Conservation (phyloP, 2,113 vertebrate genomes). For the Laticauda colubrina region DNA sequence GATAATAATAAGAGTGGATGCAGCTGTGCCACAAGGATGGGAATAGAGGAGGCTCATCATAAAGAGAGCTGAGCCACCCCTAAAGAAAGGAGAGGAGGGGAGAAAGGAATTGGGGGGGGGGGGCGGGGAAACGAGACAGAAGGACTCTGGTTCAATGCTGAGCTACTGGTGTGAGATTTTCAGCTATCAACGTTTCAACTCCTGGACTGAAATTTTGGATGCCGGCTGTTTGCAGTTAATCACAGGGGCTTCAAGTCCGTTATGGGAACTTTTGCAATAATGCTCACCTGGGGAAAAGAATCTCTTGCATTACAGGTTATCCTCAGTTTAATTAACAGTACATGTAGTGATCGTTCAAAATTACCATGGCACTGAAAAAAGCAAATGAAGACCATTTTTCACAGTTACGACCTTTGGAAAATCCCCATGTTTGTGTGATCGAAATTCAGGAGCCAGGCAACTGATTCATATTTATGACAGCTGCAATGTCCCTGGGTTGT, state of each 20-base stretch:
- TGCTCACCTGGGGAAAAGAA: neutral
- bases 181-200: neutral
- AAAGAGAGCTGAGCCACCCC: conserved; percentile 8
- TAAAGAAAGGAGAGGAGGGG: neutral
- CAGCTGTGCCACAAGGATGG: conserved; percentile 26
- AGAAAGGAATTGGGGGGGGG: neutral
- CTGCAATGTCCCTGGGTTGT: neutral
- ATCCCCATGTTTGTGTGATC: neutral
- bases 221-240: neutral
- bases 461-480: neutral
- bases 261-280: neutral
- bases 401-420: neutral
- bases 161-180: neutral
- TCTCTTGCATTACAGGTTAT: neutral
- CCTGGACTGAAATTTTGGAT: neutral
- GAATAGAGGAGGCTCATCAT: neutral
- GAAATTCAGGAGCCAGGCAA: neutral
- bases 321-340: neutral
- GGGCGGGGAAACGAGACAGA: neutral
- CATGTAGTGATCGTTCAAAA: neutral
- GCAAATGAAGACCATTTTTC: neutral
- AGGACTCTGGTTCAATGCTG: neutral
- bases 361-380: neutral
- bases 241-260: neutral
- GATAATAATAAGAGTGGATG: conserved; percentile 16